Conservation (phyloP, 1,140 invertebrate genomes). For the Lordiphosa stackelbergi region DNA sequence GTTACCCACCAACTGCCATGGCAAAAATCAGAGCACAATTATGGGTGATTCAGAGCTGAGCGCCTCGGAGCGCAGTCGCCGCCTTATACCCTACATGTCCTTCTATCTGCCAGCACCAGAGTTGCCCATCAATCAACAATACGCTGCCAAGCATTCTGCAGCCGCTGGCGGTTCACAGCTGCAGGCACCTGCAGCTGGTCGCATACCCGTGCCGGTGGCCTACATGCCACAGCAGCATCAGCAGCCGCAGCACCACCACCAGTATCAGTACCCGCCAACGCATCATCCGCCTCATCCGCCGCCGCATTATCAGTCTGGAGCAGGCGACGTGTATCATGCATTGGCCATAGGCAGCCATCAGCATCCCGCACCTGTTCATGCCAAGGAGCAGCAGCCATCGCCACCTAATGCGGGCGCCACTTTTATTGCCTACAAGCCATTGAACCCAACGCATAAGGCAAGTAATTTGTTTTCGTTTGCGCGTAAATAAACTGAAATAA, state of each 20-base stretch:
- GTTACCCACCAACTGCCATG: slow-evolving; percentile 5
- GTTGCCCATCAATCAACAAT: slow-evolving; percentile 77
- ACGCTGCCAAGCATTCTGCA: slow-evolving; percentile 60
- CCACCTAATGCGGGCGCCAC: slow-evolving; percentile 41
- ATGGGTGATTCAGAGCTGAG: slow-evolving; percentile 58
- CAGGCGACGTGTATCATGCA: slow-evolving; percentile 63
- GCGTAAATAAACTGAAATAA: slow-evolving; percentile 64
- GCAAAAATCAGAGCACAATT: slow-evolving; percentile 15
- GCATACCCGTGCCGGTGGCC: slow-evolving; percentile 62
- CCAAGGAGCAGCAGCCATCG: slow-evolving; percentile 36
- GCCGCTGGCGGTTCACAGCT: slow-evolving; percentile 42
- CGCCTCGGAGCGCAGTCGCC: slow-evolving; percentile 80
- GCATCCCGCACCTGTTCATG: slow-evolving; percentile 46
- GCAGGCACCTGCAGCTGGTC: slow-evolving; percentile 26
- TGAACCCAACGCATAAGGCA: slow-evolving; percentile 60
- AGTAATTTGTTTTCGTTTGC: slow-evolving; percentile 33
- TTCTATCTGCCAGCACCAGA: slow-evolving; percentile 83
- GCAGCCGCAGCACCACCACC: slow-evolving; percentile 7
- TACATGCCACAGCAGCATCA: slow-evolving; percentile 58
- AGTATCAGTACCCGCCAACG: slow-evolving; percentile 17
- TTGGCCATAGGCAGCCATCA: slow-evolving; percentile 36
- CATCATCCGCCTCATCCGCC: slow-evolving; percentile 30
- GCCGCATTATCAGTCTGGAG: slow-evolving; percentile 56
- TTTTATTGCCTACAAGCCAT: slow-evolving; percentile 69
- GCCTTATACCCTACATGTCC: slow-evolving; percentile 88